Evolutionary conservation across 1,140 invertebrate genomes (phyloP), one percentile per base, ranked within the genome.

Genomic region (Phymastichus coffea): DNA sequence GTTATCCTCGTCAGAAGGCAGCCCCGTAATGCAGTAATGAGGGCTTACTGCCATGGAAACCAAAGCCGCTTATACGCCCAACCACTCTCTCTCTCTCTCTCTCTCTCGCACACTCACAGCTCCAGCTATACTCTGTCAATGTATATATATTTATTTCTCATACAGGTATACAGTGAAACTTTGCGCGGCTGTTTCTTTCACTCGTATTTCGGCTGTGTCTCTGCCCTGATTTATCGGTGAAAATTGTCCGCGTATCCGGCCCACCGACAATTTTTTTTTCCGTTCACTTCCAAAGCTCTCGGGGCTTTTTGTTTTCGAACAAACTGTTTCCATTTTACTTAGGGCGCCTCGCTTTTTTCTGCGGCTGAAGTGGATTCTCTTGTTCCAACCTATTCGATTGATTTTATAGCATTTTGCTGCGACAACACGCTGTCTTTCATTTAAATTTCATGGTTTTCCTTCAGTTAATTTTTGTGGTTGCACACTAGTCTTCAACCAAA

Each of bases 41-140:
- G 76, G 72, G 75, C 76, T 80, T 79, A 78, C 77, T 80, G 76
- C 77, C 77, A 80, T 80, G 77, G 78, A 79, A 80, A 80, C 78
- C 74, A 79, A 80, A 80, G 75, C 78, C 72, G 77, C 76, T 80
- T 80, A 80, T 70, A 73, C 77, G 74, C 75, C 77, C 73, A 76
- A 78, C 73, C 25, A 35, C 43, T 63, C 63, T 65, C 63, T 56
- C 64, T 54, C 37, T 43, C 57, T 60, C 57, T 44, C 44, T 62
- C 47, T 22, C 38, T 59, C 19, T 6, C 51, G 26, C 48, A 19
- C n/a, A 17, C 33, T 51, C 8, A 49, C 22, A 2, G 4, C 2
- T 37, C 17, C 14, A 2, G 28, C 15, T 52, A 1, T 23, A 52
- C 4, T 4, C 10, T n/a, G 8, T 41, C 2, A 3, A 25, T 51